Evolutionary conservation across 2,888 invertebrate genomes (phyloP).

Genomic region (Adelognathus sp.): DNA sequence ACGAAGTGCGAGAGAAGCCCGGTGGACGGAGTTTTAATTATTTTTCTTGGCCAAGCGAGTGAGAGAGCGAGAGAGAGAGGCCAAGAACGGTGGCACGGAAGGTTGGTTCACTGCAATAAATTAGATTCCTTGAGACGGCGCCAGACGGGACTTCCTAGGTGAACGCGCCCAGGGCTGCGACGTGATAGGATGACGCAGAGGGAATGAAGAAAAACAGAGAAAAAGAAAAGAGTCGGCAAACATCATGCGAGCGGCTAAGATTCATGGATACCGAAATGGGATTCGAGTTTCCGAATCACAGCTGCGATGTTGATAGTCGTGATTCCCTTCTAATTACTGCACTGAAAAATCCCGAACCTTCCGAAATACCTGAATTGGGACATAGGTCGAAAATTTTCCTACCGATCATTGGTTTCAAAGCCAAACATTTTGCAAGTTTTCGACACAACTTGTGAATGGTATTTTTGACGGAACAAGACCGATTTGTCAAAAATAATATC

Average conservation of each 20-base stretch:
- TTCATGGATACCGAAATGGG: neutral
- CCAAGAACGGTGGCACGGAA: neutral
- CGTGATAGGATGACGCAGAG: conserved; percentile 25
- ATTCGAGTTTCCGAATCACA: conserved; percentile 18
- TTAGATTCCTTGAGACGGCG: conserved; percentile 53
- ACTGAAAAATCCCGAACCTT: no score
- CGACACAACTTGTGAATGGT: no score
- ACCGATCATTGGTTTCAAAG: no score
- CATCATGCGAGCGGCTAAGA: neutral
- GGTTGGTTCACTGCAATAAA: conserved; percentile 47
- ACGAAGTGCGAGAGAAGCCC: conserved; percentile 25
- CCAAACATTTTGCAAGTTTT: no score
- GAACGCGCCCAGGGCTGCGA: conserved; percentile 19
- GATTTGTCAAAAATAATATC: no score
- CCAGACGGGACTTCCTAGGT: conserved; percentile 34
- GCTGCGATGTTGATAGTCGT: neutral
- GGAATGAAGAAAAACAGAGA: conserved; percentile 1
- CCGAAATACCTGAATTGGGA: no score
- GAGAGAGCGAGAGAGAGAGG: conserved; percentile 15
- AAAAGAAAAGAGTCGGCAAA: neutral
- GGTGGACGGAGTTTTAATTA: conserved; percentile 56
- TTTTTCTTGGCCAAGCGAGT: conserved; percentile 51
- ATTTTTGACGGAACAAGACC: no score
- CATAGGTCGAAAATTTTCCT: no score
- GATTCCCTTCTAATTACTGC: neutral